A percentile compares a stretch with the other conserved stretches of the same genome.
Conservation (phyloP, 2,888 invertebrate genomes). For the Yponomeuta malinellus region DNA sequence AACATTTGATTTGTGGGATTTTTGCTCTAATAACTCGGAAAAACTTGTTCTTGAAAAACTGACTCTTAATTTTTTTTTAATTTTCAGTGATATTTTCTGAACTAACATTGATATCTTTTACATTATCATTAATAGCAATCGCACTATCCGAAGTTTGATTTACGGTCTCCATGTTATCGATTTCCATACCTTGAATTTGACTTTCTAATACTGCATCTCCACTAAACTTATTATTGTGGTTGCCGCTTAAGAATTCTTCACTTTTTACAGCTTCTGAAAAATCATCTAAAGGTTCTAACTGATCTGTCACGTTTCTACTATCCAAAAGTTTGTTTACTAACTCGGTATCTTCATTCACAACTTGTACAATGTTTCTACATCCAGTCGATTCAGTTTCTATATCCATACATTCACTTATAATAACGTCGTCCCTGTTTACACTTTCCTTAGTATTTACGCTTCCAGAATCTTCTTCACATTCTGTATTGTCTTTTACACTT, state of each 20-base stretch:
- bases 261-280: neutral
- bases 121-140: neutral
- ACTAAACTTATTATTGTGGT: neutral
- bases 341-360: neutral
- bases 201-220: neutral
- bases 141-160: neutral
- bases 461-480: neutral
- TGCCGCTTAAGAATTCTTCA: neutral
- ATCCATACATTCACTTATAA: neutral
- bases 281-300: neutral
- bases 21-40: too few relatives aligned
- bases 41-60: too few relatives aligned
- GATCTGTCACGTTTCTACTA: neutral
- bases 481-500: neutral
- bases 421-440: neutral
- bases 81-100: neutral
- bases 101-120: neutral
- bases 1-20: too few relatives aligned
- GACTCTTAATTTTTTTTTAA: neutral
- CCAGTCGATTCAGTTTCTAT: neutral
- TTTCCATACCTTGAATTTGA: neutral
- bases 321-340: neutral
- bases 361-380: neutral
- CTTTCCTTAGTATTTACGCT: constrained; percentile 1
- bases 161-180: neutral